Evolutionary conservation across 2,113 vertebrate species (phyloP), one percentile per base, ranked within the genome.

Genomic region (Dicentrarchus labrax): DNA sequence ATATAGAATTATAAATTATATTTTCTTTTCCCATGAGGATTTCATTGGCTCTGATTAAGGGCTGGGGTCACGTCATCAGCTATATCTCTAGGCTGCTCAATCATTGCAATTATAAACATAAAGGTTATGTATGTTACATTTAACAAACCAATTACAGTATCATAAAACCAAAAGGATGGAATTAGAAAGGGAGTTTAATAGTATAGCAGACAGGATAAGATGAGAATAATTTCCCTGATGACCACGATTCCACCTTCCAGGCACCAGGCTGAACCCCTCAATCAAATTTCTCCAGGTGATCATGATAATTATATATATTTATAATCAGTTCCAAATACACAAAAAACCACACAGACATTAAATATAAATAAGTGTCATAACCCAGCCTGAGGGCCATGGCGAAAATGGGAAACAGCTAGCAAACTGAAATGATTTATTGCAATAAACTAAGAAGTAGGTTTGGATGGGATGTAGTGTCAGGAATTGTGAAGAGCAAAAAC

Each of bases 261-360:
- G 48, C 39, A 4, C 8, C n/a, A 47, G 30, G 70, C 21, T 64
- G 21, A 51, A 39, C 17, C 54, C 17, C 5, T 17, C 59, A 67
- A 78, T 82, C 39, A 73, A n/a, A 41, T 73, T 22, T 43, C 15
- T 41, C 8, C 38, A n/a, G 47, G 47, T 48, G 48, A 72, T 62
- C 16, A 72, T 4, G 6, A 56, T 62, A 43, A 77, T 41, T 71
- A 21, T 38, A 24, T 21, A 6, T 56, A n/a, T 36, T 43, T 65
- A 39, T 41, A 53, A 62, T 61, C 36, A 45, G 19, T 22, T 22
- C 0, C 19, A 43, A 43, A 19, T 41, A 45, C 4, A 45, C 8
- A 4, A 38, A 53, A 30, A 43, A 67, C 12, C 6, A 41, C 30
- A 54, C 2, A n/a, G 5, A 66, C 12, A 13, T 22, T 47, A 71